These are phyloP conservation scores for Patagioenas fasciata DNA, from an alignment of 2,113 vertebrate genomes.

Conservation along the genomic window DNA sequence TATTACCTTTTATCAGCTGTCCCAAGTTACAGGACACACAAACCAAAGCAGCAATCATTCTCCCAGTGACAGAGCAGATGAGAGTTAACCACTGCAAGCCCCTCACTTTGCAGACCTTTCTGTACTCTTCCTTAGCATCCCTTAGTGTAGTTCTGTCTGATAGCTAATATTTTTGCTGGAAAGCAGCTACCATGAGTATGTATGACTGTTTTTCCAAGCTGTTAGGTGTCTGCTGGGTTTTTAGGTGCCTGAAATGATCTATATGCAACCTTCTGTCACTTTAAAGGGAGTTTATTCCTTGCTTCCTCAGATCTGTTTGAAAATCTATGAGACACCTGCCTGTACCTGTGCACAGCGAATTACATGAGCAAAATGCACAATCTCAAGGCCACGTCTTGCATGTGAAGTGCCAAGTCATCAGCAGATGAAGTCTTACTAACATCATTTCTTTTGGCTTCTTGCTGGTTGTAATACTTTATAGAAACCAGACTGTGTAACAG, in stretches of 20 bases:
- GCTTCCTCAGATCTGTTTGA: not conserved
- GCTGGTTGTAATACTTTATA: not conserved
- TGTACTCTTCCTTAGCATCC: not conserved
- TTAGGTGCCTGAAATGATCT: not conserved
- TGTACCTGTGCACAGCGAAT: not conserved
- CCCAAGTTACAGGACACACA: not conserved
- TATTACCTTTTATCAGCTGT: not conserved
- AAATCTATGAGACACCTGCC: not conserved
- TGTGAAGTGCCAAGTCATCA: not conserved
- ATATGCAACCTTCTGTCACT: not conserved
- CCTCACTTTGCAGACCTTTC: not conserved
- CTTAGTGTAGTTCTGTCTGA: not conserved
- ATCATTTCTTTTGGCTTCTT: not conserved
- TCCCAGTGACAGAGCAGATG: not conserved
- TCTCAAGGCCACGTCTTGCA: not conserved
- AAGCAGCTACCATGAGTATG: not conserved
- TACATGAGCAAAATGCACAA: not conserved
- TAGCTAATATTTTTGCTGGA: not conserved
- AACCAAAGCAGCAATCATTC: not conserved
- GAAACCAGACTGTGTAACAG: not conserved
- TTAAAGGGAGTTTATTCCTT: not conserved
- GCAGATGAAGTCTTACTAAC: not conserved
- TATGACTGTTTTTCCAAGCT: not conserved
- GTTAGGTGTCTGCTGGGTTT: not conserved
- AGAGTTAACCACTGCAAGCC: not conserved